Evolutionary conservation across 2,113 vertebrate species (phyloP).

Genomic region (Podarcis cretensis): DNA sequence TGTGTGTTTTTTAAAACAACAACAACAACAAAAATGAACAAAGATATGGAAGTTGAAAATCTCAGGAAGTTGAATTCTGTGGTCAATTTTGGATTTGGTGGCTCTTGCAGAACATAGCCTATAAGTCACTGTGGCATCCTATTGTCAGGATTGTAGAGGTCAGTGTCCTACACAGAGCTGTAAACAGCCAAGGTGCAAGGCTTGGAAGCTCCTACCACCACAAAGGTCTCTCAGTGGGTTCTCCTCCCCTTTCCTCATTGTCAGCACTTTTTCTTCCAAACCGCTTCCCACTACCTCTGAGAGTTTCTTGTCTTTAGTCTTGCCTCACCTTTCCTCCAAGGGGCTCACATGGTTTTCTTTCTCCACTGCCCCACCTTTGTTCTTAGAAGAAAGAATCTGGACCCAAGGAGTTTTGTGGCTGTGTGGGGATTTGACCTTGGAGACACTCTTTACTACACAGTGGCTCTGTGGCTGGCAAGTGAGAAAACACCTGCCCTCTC

Average conservation of each 20-base stretch:
- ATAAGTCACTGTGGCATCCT: background rate
- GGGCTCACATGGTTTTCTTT: background rate
- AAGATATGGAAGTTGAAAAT: background rate
- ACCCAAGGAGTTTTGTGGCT: no score
- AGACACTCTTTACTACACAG: background rate
- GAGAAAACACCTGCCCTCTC: background rate
- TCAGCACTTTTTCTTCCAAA: background rate
- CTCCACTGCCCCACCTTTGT: no score
- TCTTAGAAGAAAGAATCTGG: no score
- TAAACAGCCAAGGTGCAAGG: background rate
- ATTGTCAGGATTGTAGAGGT: background rate
- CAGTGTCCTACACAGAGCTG: no score
- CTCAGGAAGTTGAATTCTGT: background rate
- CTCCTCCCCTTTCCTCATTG: background rate
- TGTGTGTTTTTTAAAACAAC: background rate
- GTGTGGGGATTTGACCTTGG: background rate
- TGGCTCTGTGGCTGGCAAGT: background rate
- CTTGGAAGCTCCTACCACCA: background rate
- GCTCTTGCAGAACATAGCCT: background rate
- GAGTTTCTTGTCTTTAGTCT: background rate
- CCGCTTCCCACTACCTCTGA: background rate
- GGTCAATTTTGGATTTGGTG: background rate
- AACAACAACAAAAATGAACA: background rate
- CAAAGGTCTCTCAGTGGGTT: background rate
- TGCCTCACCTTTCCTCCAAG: background rate